These are phyloP conservation scores for Strigamia maritima DNA, from an alignment of 2,888 invertebrate genomes.

Conservation along the genomic window DNA sequence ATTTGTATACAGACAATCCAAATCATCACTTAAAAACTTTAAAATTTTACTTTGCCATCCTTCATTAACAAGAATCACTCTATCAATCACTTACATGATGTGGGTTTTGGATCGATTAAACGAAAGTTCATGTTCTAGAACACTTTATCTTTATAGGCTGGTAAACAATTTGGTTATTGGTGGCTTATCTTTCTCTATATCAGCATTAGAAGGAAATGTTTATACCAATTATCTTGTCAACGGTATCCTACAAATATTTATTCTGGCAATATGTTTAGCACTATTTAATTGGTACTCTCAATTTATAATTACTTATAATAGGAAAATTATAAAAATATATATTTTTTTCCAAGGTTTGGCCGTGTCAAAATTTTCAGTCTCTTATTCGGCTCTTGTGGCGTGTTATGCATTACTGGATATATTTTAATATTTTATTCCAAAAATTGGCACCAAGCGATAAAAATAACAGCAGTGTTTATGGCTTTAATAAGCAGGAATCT, in stretches of 20 bases:
- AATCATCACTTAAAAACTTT: background rate
- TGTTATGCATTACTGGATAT: background rate
- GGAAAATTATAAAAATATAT: background rate
- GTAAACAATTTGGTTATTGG: background rate
- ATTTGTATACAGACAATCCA: background rate
- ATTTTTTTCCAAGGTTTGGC: background rate
- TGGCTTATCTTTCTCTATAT: slow-evolving; percentile 11
- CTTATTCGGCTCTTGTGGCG: background rate
- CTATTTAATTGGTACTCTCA: background rate
- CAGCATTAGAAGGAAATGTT: slow-evolving; percentile 1
- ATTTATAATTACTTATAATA: background rate
- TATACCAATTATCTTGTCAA: background rate
- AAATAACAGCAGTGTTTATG: background rate
- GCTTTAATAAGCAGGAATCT: background rate
- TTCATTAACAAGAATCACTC: background rate
- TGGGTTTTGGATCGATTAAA: background rate
- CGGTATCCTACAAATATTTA: background rate
- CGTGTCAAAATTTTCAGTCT: background rate
- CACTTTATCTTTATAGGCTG: background rate
- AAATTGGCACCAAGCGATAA: background rate
- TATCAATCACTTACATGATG: background rate
- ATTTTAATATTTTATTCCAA: slow-evolving; percentile 16
- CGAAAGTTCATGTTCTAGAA: too few species aligned
- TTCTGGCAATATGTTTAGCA: background rate
- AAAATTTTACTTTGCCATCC: background rate